Evolutionary conservation across 2,888 invertebrate species (phyloP), one percentile per base, ranked within the genome.

Genomic region (Drosophila limbata): DNA sequence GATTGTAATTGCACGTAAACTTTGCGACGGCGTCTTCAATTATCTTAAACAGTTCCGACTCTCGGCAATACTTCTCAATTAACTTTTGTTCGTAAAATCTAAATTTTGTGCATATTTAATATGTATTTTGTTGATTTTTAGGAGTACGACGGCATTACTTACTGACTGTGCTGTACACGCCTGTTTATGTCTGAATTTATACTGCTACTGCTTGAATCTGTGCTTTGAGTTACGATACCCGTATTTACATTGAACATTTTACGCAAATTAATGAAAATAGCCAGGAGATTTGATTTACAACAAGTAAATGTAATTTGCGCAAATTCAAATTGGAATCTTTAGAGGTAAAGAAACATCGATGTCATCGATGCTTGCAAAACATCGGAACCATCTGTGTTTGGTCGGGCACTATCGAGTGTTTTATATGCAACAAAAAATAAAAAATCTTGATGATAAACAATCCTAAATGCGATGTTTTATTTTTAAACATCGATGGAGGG

Each of bases 11-110:
- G 5, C 61, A 62, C 5, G 89, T 48, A 44, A 89, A 91, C 17
- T 62, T 51, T 0, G 81, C 73, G 0, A 81, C 80, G 13, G 77
- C 76, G 1, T 83, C 84, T 59, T 90, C 80, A 10, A 92, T 79
- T 19, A 87, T 70, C 67, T 84, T 84, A 0, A 82, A 28, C 6
- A 92, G 59, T 25, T 90, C 83, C 11, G 79, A 86, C 10, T 76
- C 70, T 3, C 82, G 84, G 25, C 90, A 77, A 63, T 81, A 92
- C 4, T 65, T 37, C 10, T 90, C 87, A 13, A 92, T 69, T 63
- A 88, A 53, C 33, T 82, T 86, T 33, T 92, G 91, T 21, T 90
- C 91, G 19, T 79, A 81, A 53, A 91, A 92, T 42, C 92, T 91
- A 62, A 56, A 47, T 51, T 21, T 19, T 63, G 10, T 31, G n/a